Evolutionary conservation across 92 coral and sea anemone genomes (phyloP), one percentile per base, ranked within the genome.

Genomic region (Porites divaricata): DNA sequence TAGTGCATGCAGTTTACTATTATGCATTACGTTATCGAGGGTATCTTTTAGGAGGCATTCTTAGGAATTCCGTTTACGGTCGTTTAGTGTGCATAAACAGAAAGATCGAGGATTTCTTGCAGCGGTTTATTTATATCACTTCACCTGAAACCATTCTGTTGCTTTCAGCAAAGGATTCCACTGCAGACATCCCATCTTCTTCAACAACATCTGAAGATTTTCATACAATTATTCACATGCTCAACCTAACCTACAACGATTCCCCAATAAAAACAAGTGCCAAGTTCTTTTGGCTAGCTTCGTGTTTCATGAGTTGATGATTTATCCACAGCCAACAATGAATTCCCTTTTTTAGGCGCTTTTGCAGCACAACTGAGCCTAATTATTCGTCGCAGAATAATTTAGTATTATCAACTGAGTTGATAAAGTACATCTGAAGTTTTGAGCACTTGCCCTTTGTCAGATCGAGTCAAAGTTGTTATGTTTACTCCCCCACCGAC

Each of bases 101-200:
- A 53, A 53, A 53, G 15, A 9, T 64, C 28, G 19, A 24, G 10
- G 9, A n/a, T n/a, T 64, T n/a, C 45, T 35, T 35, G 45, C 45
- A 35, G 45, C 45, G 45, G 45, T 35, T 66, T 24, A 66, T 3
- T 13, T 10, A 19, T 66, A 66, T 21, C 3, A 19, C 20, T 45
- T 71, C 49, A 91, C 98, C 92, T 72, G 98, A 89, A 17, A 93
- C 45, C 88, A 89, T 89, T 85, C 91, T 84, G 77, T 89, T 86
- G 20, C 91, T 84, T 74, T 92, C 98, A 2, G 90, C 83, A 89
- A 89, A 82, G 10, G 95, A 83, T 81, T 94, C 98, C 71, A 92
- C 95, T 13, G 95, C 95, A 2, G 98, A 90, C 92, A 94, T 87
- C 1, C 98, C 95, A 82, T 94, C 98, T 57, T 94, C 98, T 59